These are phyloP conservation scores for Rotaria macrura DNA, from an alignment of 2,888 invertebrate genomes.

Conservation along the genomic window DNA sequence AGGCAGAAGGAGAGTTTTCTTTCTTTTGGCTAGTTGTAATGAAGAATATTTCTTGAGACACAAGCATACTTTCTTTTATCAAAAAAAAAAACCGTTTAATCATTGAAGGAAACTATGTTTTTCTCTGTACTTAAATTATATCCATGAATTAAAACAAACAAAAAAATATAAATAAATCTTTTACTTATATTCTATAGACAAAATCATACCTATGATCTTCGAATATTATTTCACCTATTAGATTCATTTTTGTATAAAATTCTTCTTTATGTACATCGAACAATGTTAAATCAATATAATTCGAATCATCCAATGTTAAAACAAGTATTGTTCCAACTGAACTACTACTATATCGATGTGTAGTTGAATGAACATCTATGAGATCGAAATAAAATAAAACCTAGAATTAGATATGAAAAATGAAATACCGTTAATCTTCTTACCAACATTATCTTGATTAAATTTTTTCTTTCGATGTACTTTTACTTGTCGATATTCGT, in stretches of 20 bases:
- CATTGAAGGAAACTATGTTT: background rate
- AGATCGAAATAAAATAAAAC: background rate
- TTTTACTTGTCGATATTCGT: constrained; percentile 10
- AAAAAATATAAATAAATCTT: no score
- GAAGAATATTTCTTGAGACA: no score
- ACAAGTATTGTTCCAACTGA: background rate
- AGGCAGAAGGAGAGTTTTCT: no score
- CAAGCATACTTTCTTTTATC: no score
- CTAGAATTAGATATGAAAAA: background rate
- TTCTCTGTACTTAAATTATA: no score
- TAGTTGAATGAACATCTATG: background rate
- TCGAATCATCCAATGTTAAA: background rate
- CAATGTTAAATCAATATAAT: background rate
- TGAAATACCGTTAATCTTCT: background rate
- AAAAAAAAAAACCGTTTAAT: no score
- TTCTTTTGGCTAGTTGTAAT: no score
- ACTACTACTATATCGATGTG: background rate
- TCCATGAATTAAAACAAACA: no score
- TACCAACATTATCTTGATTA: background rate
- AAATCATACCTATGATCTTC: constrained; percentile 8
- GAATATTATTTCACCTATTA: constrained; percentile 10
- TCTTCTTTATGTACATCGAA: constrained; percentile 9
- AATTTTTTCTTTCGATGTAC: background rate
- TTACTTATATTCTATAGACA: no score
- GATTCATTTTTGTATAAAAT: constrained; percentile 17